phyloP scores from a whole-genome alignment of 1,140 invertebrate species.

The Hestina assimilis region DNA sequence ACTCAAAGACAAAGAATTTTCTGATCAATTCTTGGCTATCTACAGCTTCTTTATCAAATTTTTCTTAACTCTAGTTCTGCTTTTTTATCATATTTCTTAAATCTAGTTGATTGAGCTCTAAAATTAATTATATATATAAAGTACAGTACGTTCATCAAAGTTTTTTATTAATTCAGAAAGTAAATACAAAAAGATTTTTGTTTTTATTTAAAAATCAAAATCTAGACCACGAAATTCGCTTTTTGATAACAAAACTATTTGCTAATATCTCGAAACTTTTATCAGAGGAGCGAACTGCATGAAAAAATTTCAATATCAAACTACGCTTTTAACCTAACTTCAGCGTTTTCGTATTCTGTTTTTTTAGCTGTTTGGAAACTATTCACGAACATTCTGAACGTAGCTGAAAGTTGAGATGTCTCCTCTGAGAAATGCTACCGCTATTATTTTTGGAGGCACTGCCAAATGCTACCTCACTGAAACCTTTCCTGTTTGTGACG shows the following conservation, averaged over 20 bases:
- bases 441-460: neutral
- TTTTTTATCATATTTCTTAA: no score
- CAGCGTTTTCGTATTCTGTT: slow-evolving; percentile 17
- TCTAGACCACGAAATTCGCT: neutral
- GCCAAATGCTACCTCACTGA: neutral
- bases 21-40: no score
- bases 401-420: slow-evolving; percentile 6
- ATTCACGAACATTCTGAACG: slow-evolving; percentile 22
- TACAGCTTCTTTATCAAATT: no score
- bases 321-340: slow-evolving; percentile 21
- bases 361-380: slow-evolving; percentile 29
- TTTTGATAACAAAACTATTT: slow-evolving; percentile 2
- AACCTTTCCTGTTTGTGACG: no score
- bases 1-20: no score
- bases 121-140: no score
- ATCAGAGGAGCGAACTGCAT: neutral
- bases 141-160: no score
- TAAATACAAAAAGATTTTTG: no score
- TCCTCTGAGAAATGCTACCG: slow-evolving; percentile 1
- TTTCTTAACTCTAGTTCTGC: no score
- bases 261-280: slow-evolving; percentile 16
- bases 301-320: slow-evolving; percentile 26
- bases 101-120: no score
- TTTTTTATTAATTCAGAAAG: no score
- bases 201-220: neutral